A percentile compares a stretch with the other conserved stretches of the same genome.
phyloP scores from a whole-genome alignment of 2,888 invertebrate genomes.

The Linnaemya vulpina region DNA sequence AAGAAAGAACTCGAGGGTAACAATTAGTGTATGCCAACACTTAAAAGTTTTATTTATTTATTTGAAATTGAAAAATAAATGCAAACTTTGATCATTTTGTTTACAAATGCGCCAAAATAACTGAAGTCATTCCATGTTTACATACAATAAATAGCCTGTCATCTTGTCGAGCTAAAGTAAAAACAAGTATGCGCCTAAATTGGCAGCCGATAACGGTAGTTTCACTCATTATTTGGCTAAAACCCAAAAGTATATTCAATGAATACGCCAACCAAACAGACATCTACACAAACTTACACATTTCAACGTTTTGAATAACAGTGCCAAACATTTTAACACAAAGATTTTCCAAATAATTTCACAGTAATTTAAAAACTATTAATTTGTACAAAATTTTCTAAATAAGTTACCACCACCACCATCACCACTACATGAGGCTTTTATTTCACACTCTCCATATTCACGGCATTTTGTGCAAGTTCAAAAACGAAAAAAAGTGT shows the following conservation, averaged over 20 bases:
- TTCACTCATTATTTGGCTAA: slow-evolving; percentile 55
- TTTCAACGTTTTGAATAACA: slow-evolving; percentile 33
- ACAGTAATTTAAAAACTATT: slow-evolving; percentile 71
- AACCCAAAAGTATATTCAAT: slow-evolving; percentile 57
- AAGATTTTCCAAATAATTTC: slow-evolving; percentile 66
- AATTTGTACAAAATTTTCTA: slow-evolving; percentile 55
- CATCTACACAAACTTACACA: neutral
- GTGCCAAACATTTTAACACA: slow-evolving; percentile 56
- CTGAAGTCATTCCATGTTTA: slow-evolving; percentile 38
- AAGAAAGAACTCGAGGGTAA: neutral
- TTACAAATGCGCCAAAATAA: slow-evolving; percentile 64
- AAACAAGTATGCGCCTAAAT: slow-evolving; percentile 39
- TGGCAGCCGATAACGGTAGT: slow-evolving; percentile 69
- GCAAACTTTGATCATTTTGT: slow-evolving; percentile 38
- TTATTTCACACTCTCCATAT: neutral
- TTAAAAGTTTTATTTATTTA: neutral
- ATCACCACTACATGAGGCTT: neutral
- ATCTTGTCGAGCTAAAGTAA: slow-evolving; percentile 53
- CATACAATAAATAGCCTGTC: slow-evolving; percentile 51
- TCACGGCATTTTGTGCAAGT: slow-evolving; percentile 20
- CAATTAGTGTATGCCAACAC: slow-evolving; percentile 2
- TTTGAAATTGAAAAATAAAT: slow-evolving; percentile 17
- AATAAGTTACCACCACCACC: slow-evolving; percentile 7
- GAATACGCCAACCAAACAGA: slow-evolving; percentile 21
- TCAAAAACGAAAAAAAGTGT: neutral